These are phyloP conservation scores for Oscheius sp. DNA, from an alignment of 2,888 invertebrate species.

Conservation along the genomic window DNA sequence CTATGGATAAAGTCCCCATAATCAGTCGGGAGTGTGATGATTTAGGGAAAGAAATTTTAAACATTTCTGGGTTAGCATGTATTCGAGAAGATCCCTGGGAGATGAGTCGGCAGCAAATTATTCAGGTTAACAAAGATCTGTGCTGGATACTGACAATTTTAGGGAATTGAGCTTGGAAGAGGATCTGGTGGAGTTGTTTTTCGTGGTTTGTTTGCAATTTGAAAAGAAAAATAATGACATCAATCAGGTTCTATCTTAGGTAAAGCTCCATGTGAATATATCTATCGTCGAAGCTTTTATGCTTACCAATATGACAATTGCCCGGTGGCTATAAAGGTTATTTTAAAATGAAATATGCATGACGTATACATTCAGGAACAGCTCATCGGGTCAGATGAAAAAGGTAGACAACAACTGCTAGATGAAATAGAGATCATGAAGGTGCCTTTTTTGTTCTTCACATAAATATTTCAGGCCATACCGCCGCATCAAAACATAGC, in stretches of 20 bases:
- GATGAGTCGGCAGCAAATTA: constrained; percentile 29
- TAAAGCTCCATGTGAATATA: constrained; percentile 27
- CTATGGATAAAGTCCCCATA: not conserved
- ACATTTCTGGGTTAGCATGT: constrained; percentile 8
- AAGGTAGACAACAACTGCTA: constrained; percentile 12
- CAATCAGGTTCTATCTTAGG: constrained; percentile 23
- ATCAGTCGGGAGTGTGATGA: constrained; percentile 2
- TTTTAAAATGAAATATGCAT: constrained; percentile 9
- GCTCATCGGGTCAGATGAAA: constrained; percentile 21
- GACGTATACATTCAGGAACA: constrained; percentile 10
- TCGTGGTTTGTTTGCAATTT: constrained; percentile 3
- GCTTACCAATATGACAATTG: constrained; percentile 30
- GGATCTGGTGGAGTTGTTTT: constrained; percentile 25
- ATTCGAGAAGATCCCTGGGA: constrained; percentile 26
- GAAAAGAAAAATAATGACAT: not conserved
- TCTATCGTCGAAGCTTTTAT: constrained; percentile 21
- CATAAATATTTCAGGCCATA: not conserved
- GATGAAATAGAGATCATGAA: constrained; percentile 30
- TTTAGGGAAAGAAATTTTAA: constrained; percentile 10
- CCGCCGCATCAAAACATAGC: constrained; percentile 24
- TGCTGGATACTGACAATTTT: not conserved
- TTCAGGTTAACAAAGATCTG: not conserved
- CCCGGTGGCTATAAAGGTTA: constrained; percentile 25
- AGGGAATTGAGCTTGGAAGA: constrained; percentile 24
- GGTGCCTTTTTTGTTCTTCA: too few relatives aligned